Evolutionary conservation across 2,113 vertebrate species (phyloP).

Genomic region (Pseudolaguvia tuberculata): DNA sequence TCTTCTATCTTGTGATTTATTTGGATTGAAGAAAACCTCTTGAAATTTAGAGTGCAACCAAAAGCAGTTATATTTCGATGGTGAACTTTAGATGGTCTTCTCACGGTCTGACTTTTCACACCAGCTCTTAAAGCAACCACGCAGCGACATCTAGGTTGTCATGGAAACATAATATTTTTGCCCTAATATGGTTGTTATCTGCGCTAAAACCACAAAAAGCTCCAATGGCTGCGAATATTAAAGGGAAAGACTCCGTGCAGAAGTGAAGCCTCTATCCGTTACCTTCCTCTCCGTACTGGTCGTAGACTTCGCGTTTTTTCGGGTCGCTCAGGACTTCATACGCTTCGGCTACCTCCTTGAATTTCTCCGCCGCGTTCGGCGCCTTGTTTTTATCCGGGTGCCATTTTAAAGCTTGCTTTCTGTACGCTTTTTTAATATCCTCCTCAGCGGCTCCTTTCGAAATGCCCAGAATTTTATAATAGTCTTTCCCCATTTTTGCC

Average conservation of each 20-base stretch:
- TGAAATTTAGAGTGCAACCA: neutral
- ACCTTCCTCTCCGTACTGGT: conserved; percentile 98
- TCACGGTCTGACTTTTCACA: neutral
- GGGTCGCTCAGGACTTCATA: conserved; percentile 97
- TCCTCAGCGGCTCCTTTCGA: conserved; percentile 93
- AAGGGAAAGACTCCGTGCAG: neutral
- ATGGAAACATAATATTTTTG: neutral
- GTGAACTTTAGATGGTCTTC: neutral
- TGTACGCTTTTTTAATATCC: conserved; percentile 96
- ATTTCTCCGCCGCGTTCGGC: conserved; percentile 92
- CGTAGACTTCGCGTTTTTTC: conserved; percentile 95
- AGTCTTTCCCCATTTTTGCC: conserved; percentile 92
- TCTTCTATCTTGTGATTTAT: too few relatives aligned
- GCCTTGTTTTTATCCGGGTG: conserved; percentile 99
- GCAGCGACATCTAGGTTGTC: neutral
- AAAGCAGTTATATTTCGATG: too few relatives aligned
- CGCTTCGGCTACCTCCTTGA: conserved; percentile 96
- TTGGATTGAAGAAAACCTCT: too few relatives aligned
- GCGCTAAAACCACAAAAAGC: neutral
- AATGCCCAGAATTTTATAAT: conserved; percentile 91
- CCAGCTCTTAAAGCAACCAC: neutral
- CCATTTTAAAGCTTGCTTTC: conserved; percentile 96
- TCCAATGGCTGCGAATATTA: neutral
- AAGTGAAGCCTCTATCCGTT: conserved; percentile 21
- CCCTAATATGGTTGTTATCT: neutral